Percentiles rank a stretch among this genome's conserved stretches.
Evolutionary conservation across 2,888 invertebrate genomes (phyloP).

Genomic region (Sphaerophoria taeniata): DNA sequence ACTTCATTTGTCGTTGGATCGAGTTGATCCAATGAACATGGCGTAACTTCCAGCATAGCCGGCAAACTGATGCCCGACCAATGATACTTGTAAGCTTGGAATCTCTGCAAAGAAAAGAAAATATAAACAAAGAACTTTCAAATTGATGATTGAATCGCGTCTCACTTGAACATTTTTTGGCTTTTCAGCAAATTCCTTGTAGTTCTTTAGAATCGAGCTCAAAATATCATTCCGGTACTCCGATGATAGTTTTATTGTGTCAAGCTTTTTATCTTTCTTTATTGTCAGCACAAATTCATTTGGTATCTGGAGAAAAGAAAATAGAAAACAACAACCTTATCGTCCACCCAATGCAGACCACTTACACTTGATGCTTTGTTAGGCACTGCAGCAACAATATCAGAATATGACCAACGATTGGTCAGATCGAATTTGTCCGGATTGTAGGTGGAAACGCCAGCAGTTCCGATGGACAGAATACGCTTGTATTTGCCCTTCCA

Average conservation of each 20-base stretch:
- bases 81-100: constrained; percentile 96
- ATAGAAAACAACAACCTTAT: neutral
- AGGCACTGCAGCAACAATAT: constrained; percentile 89
- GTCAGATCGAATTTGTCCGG: constrained; percentile 95
- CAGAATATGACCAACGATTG: constrained; percentile 95
- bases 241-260: constrained; percentile 97
- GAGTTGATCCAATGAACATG: constrained; percentile 95
- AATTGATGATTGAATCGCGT: no score
- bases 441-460: constrained; percentile 98
- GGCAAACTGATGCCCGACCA: constrained; percentile 97
- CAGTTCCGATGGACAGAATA: constrained; percentile 97
- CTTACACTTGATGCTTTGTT: constrained; percentile 84
- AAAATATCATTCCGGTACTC: constrained; percentile 96
- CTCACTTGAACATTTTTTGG: constrained; percentile 90
- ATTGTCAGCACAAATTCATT: constrained; percentile 91
- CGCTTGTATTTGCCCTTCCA: constrained; percentile 99
- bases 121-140: neutral
- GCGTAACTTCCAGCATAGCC: constrained; percentile 95
- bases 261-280: constrained; percentile 95
- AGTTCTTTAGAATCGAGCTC: constrained; percentile 93
- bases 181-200: constrained; percentile 91
- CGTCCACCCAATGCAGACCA: constrained; percentile 46
- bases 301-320: constrained; percentile 83
- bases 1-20: constrained; percentile 93
- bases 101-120: constrained; percentile 85